These are phyloP conservation scores for Thunnus albacares DNA, from an alignment of 2,797 vertebrate genomes.

Conservation along the genomic window DNA sequence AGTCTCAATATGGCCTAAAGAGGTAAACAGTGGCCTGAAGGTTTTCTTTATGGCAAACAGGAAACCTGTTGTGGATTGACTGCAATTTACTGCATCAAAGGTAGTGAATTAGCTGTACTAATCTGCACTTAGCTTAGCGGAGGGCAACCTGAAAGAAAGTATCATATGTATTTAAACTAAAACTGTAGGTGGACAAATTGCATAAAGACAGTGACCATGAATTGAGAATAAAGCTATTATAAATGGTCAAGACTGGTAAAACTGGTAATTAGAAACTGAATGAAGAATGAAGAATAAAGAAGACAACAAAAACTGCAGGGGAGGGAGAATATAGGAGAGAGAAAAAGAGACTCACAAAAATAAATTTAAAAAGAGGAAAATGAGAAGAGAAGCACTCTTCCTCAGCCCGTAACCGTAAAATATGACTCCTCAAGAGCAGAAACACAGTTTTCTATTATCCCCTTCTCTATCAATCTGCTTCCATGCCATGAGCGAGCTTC, in stretches of 20 bases:
- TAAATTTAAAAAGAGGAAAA: constrained; percentile 6
- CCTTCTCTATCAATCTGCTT: constrained; percentile 14
- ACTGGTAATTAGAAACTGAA: constrained; percentile 15
- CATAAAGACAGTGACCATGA: not conserved
- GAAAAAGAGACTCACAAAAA: not conserved
- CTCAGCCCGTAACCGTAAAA: constrained; percentile 34
- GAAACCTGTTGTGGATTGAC: too few species aligned
- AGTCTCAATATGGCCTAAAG: too few species aligned
- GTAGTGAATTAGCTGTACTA: too few species aligned
- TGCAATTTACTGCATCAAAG: too few species aligned
- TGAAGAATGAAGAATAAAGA: not conserved
- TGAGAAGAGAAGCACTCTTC: not conserved
- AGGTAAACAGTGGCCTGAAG: too few species aligned
- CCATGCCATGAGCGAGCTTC: constrained; percentile 24
- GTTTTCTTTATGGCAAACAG: too few species aligned
- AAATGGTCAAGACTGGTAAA: not conserved
- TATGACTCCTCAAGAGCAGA: constrained; percentile 37
- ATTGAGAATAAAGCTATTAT: not conserved
- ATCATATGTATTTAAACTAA: not conserved
- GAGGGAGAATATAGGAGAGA: not conserved
- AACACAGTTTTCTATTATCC: not conserved
- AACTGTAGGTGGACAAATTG: not conserved
- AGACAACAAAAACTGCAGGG: not conserved
- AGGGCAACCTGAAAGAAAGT: too few species aligned
- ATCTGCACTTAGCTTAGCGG: too few species aligned